Evolutionary conservation across 2,113 vertebrate species (phyloP), one percentile per base, ranked within the genome.

Genomic region (Salvelinus sp.): DNA sequence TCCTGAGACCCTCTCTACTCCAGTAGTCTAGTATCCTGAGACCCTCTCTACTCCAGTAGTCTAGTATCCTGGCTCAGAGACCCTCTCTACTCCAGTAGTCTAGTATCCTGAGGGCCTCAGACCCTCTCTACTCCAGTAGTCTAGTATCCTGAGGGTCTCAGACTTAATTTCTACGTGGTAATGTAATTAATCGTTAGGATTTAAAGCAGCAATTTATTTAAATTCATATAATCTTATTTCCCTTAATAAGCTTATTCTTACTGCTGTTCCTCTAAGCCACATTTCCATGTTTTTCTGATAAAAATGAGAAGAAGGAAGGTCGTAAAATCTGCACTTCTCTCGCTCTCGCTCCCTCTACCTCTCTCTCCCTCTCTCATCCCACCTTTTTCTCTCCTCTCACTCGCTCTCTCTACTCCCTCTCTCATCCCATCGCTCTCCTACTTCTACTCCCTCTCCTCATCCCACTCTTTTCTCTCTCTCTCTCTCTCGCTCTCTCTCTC

Each of bases 151-250:
- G 6, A 28, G 74, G 62, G 27, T 48, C 63, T 22, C 14, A 58
- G 62, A 33, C 33, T 33, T 23, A 27, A 38, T 60, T 70, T 47
- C 30, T 64, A 79, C 85, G 78, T 76, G 71, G 84, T 65, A 82
- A 83, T 89, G 79, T 83, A 84, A 89, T 82, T 70, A 75, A 81
- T 83, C 78, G 77, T 89, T 85, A 86, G 81, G 80, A 86, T 78
- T 79, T 86, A 80, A 88, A 77, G 76, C 83, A 83, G 72, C 33
- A 77, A 79, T 89, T 86, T 85, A 79, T 85, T 83, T 76, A 81
- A 72, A 79, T 89, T 86, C 82, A 79, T 85, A 84, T 76, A 79
- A 72, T 79, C 73, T 81, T 72, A 87, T 76, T 82, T 87, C 75
- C 82, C 87, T 72, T 33, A 65, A 83, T 33, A 65, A 83, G 83